Conservation (phyloP, 2,113 vertebrate genomes). For the Engraulis encrasicolus region DNA sequence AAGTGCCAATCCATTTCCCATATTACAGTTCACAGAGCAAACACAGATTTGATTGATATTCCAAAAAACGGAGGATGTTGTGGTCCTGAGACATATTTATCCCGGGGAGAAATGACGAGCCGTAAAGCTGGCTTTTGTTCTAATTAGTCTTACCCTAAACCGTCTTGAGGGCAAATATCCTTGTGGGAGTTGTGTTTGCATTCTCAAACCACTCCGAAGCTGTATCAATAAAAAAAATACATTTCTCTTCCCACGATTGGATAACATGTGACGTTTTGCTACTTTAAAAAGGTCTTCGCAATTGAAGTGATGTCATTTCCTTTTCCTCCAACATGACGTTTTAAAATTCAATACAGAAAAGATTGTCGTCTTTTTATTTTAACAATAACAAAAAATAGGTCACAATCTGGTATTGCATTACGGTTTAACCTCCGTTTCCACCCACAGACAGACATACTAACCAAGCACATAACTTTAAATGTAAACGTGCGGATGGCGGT, state of each 20-base stretch:
- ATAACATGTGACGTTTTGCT: neutral
- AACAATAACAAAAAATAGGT: neutral
- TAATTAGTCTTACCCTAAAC: constrained; percentile 71
- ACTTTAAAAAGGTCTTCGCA: neutral
- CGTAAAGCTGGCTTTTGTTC: constrained; percentile 58
- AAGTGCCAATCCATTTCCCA: constrained; percentile 18
- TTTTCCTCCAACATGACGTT: too few relatives aligned
- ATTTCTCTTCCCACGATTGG: constrained; percentile 23
- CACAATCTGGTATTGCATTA: neutral
- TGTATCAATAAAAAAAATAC: constrained; percentile 56
- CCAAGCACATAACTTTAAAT: neutral
- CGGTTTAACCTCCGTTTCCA: neutral
- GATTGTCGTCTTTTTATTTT: neutral
- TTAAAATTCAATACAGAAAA: neutral
- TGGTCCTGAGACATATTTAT: constrained; percentile 66
- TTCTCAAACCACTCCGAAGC: constrained; percentile 24
- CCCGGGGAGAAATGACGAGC: constrained; percentile 73
- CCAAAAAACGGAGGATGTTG: constrained; percentile 51
- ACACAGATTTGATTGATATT: constrained; percentile 44
- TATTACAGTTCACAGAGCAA: constrained; percentile 34
- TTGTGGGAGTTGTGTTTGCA: constrained; percentile 62
- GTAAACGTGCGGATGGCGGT: constrained; percentile 39
- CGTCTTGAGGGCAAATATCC: constrained; percentile 72
- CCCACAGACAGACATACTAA: neutral
- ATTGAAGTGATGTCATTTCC: neutral